Base-by-base conservation (phyloP, 1,140 invertebrate species). In the Drosophila orosa region DNA sequence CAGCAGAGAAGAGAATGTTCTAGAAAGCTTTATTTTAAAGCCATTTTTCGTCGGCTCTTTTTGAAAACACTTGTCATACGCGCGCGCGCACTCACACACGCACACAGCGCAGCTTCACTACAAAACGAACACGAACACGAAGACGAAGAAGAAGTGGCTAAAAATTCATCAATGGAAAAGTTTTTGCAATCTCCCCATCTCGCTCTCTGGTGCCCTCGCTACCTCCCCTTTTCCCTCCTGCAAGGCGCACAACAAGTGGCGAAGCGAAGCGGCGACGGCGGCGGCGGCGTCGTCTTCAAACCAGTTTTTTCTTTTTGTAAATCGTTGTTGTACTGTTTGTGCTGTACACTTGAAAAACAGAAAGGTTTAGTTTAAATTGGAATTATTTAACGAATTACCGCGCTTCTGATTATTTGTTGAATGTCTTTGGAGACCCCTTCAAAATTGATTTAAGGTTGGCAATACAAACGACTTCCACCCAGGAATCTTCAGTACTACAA, bases 101-200 rank as follows among this genome's bases (percentile, higher is more conserved):
- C 27, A 25, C 19, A 27, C 31, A 35, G 7, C 77, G 73, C 73
- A 76, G 50, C 55, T 74, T 45, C 57, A 72, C 44, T 39, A 72
- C 15, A 17, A 59, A 42, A 29, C 25, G 19, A 42, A 65, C 27
- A 60, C 56, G 62, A 45, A 52, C 31, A 52, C 24, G n/a, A 47
- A 22, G 65, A 33, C 29, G 15, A 56, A 62, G 65, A 55, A 58
- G 42, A 54, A 66, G 68, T 45, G 29, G 29, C 65, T 56, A 19
- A 31, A 89, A 83, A 89, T 83, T 87, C 80, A 87, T 87, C 83
- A 87, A 87, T 87, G 83, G 83, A 87, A 87, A 87, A 87, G 84
- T 87, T 87, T 76, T 69, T 89, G 83, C 83, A 83, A 87, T 79
- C 45, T 60, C 27, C 27, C 75, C 44, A 31, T 83, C 83, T 83